Evolutionary conservation across 2,888 invertebrate species (phyloP), one percentile per base, ranked within the genome.

Genomic region (Palloptera scutellata): DNA sequence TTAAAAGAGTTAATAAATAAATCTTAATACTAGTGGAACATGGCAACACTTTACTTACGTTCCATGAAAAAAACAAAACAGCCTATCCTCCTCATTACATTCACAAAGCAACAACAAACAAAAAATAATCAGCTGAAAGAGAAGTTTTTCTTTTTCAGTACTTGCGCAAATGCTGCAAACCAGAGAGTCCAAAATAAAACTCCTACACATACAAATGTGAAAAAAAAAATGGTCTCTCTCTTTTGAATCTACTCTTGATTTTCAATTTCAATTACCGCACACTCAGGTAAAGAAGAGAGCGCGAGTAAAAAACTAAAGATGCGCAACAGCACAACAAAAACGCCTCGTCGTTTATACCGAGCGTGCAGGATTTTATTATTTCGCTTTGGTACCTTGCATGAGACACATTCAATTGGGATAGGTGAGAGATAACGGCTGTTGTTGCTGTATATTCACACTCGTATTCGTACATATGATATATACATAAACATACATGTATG

Each of bases 311-410:
- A 6, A 48, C 8, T n/a, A 48, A 48, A 48, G 8, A 3, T 48
- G 15, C 48, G 15, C 48, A 48, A 3, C 12, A 12, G 12, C 15
- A 48, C 48, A 48, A 2, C 2, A 12, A 12, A 48, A 48, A 48
- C 48, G 15, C 48, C 48, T 48, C 48, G 30, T 30, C 48, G 15
- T 48, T 48, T n/a, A n/a, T 15, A 12, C 15, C 13, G 13, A 48
- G 66, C 67, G 69, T 73, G 72, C 62, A 65, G 68, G 70, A 74
- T 72, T 69, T 69, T 70, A 68, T 73, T 74, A 74, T 69, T 68
- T 70, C 72, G 70, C 68, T 73, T 71, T 70, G 69, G 68, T 74
- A 69, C 71, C 70, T 69, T 65, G 62, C 64, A 65, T 67, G 61
- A 68, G 60, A 57, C 60, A 66, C 67, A 48, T 65, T 66, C 54